Percentiles rank a stretch among this genome's conserved stretches.
Conservation (phyloP, 2,888 invertebrate species). For the Ellobium chinense region DNA sequence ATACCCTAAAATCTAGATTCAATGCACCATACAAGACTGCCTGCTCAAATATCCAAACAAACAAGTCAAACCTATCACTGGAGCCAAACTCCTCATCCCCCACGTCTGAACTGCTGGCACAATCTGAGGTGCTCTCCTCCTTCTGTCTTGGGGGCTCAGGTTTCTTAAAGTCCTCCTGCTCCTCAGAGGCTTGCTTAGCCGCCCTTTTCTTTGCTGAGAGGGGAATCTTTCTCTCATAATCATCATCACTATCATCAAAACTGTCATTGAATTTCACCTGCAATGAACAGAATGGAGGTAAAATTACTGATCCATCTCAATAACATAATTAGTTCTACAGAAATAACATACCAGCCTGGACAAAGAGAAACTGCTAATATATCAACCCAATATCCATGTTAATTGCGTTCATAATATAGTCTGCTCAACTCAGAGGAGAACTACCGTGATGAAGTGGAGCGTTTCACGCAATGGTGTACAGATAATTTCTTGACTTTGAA, state of each 20-base stretch:
- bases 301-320: too few species aligned
- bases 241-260: slow-evolving; percentile 61
- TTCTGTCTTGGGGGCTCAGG: slow-evolving; percentile 26
- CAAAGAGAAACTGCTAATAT: not conserved
- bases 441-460: too few species aligned
- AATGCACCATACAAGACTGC: too few species aligned
- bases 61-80: slow-evolving; percentile 19
- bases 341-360: not conserved
- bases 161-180: slow-evolving; percentile 2
- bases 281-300: not conserved
- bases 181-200: not conserved
- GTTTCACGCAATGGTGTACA: too few species aligned
- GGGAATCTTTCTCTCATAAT: slow-evolving; percentile 40
- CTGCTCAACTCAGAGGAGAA: too few species aligned
- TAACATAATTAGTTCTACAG: too few species aligned
- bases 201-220: not conserved
- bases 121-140: slow-evolving; percentile 10
- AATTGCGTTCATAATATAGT: too few species aligned
- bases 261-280: slow-evolving; percentile 63
- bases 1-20: too few species aligned
- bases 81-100: slow-evolving; percentile 31
- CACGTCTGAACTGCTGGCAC: slow-evolving; percentile 28
- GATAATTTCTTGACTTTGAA: too few species aligned
- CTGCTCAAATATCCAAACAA: too few species aligned
- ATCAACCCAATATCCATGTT: not conserved